Percentiles rank a stretch among this genome's conserved stretches.
Conservation (phyloP, 2,888 invertebrate species). For the Cloeon dipterum region DNA sequence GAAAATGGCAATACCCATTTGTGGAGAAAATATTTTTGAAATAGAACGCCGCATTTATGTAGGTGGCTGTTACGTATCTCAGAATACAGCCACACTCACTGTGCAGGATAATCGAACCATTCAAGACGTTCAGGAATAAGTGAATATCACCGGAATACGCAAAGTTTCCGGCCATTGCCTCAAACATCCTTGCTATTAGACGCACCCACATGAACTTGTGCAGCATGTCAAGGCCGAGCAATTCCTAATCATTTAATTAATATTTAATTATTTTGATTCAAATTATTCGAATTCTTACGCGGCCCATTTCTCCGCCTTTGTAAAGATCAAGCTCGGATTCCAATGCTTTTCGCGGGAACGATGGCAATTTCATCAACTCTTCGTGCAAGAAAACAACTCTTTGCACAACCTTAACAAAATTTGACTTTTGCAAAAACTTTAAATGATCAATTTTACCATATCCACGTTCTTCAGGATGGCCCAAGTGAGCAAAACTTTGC, state of each 20-base stretch:
- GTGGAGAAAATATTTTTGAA: slow-evolving; percentile 98
- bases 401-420: slow-evolving; percentile 54
- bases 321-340: slow-evolving; percentile 90
- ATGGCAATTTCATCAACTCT: slow-evolving; percentile 92
- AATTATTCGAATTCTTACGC: too few species aligned
- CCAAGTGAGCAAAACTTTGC: slow-evolving; percentile 82
- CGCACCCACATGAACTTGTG: slow-evolving; percentile 99
- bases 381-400: slow-evolving; percentile 96
- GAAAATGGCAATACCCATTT: slow-evolving; percentile 40
- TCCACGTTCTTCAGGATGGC: slow-evolving; percentile 80
- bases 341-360: slow-evolving; percentile 92
- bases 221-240: slow-evolving; percentile 79
- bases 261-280: neutral
- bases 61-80: slow-evolving; percentile 87
- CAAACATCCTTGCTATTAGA: slow-evolving; percentile 87
- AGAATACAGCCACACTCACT: slow-evolving; percentile 92
- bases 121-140: slow-evolving; percentile 88
- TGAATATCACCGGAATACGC: slow-evolving; percentile 94
- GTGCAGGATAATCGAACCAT: slow-evolving; percentile 88
- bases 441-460: too few species aligned
- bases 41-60: slow-evolving; percentile 91
- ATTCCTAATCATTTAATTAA: slow-evolving; percentile 29
- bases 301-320: slow-evolving; percentile 70
- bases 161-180: slow-evolving; percentile 93
- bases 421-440: neutral